A percentile compares a stretch with the other conserved stretches of the same genome.
Evolutionary conservation across 2,888 invertebrate species (phyloP).

Genomic region (Dynastes maya): DNA sequence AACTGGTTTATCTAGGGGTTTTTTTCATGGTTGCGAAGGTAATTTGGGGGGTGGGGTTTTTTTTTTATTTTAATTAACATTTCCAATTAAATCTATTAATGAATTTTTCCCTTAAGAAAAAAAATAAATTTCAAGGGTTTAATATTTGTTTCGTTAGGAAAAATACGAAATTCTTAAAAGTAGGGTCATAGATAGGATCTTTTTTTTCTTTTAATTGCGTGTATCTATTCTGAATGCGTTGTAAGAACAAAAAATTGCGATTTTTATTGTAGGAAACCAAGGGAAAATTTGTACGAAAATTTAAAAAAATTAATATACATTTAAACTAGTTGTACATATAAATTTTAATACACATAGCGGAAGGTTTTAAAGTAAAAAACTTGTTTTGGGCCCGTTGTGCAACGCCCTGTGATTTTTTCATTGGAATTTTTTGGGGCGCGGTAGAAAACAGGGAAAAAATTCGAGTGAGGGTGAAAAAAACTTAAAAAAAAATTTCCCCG

Average conservation of each 20-base stretch:
- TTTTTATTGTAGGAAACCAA: not conserved
- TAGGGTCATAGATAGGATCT: too few relatives aligned
- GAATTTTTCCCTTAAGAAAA: too few relatives aligned
- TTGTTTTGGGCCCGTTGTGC: slow-evolving; percentile 61
- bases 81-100: too few relatives aligned
- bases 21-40: too few relatives aligned
- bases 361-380: slow-evolving; percentile 36
- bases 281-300: not conserved
- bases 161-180: too few relatives aligned
- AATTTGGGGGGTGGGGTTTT: not conserved
- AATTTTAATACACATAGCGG: slow-evolving; percentile 13
- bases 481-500: slow-evolving; percentile 67
- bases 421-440: slow-evolving; percentile 70
- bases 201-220: too few relatives aligned
- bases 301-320: slow-evolving; percentile 23
- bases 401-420: slow-evolving; percentile 68
- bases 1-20: too few relatives aligned
- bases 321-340: slow-evolving; percentile 42
- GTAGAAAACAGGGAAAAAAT: slow-evolving; percentile 66
- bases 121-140: too few relatives aligned
- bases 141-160: too few relatives aligned
- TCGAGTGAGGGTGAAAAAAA: slow-evolving; percentile 70
- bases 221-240: too few relatives aligned
- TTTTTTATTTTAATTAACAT: too few relatives aligned
- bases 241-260: not conserved